These are phyloP conservation scores for Apodemus speciosus DNA, from an alignment of 2,113 vertebrate genomes.

Conservation along the genomic window DNA sequence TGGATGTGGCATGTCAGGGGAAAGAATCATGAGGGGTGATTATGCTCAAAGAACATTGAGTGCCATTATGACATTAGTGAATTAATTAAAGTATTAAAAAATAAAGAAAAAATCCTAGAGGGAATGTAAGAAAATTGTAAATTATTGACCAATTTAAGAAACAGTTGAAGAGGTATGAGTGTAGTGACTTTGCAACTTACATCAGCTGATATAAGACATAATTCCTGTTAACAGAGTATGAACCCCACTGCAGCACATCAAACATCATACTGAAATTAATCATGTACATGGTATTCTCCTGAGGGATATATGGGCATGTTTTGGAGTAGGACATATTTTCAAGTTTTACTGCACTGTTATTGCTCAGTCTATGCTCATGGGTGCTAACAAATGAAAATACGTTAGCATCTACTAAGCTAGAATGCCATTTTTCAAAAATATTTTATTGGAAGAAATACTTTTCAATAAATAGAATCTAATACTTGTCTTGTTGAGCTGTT, in stretches of 20 bases:
- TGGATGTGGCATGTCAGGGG: background rate
- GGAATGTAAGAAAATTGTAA: slow-evolving; percentile 26
- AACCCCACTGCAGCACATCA: background rate
- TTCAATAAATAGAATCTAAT: background rate
- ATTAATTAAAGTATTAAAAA: background rate
- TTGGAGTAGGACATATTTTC: background rate
- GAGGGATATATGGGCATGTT: background rate
- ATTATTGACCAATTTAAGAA: slow-evolving; percentile 43
- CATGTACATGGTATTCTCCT: background rate
- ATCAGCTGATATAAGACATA: background rate
- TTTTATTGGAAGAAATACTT: slow-evolving; percentile 35
- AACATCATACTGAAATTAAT: background rate
- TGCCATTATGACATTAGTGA: background rate
- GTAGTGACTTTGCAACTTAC: slow-evolving; percentile 11
- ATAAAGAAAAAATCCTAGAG: slow-evolving; percentile 33
- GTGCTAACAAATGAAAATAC: background rate
- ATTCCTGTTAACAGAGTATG: background rate
- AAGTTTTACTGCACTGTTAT: background rate
- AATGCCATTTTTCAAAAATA: slow-evolving; percentile 1
- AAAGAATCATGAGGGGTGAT: background rate
- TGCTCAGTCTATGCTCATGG: background rate
- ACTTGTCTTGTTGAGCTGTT: background rate
- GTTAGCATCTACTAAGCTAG: background rate
- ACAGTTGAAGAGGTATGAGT: background rate
- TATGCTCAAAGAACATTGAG: background rate